Percentiles rank a stretch among this genome's conserved stretches.
Conservation (phyloP, 2,888 invertebrate species). For the Heliconius cydno region DNA sequence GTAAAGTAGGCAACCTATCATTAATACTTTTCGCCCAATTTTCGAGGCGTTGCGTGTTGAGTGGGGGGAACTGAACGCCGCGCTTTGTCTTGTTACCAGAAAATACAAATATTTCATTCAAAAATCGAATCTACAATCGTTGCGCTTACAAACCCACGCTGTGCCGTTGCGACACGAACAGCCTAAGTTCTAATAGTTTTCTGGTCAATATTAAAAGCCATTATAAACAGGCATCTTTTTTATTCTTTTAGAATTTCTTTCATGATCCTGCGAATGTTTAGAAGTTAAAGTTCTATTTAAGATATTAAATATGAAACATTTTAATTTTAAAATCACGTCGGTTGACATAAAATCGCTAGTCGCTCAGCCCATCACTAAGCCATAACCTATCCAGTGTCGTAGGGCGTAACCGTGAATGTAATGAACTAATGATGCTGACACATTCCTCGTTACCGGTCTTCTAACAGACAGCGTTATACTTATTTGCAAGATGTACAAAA, state of each 20-base stretch:
- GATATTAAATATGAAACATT: neutral
- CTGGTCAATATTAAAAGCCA: neutral
- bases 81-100: too few relatives aligned
- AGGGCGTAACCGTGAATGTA: constrained; percentile 68
- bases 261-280: too few relatives aligned
- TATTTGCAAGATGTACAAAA: constrained; percentile 7
- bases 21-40: too few relatives aligned
- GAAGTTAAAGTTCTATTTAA: too few relatives aligned
- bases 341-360: neutral
- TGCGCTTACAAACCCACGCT: too few relatives aligned
- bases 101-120: too few relatives aligned
- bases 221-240: neutral
- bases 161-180: too few relatives aligned
- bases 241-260: too few relatives aligned
- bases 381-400: constrained; percentile 48
- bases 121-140: too few relatives aligned
- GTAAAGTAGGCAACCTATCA: too few relatives aligned
- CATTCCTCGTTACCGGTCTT: constrained; percentile 61
- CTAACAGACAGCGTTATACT: constrained; percentile 40
- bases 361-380: constrained; percentile 35
- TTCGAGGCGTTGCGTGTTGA: too few relatives aligned
- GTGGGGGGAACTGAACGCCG: too few relatives aligned
- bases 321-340: neutral
- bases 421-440: constrained; percentile 78
- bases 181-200: neutral